Base-by-base conservation (phyloP, 2,888 invertebrate genomes). In the Ochlodes sylvanus region DNA sequence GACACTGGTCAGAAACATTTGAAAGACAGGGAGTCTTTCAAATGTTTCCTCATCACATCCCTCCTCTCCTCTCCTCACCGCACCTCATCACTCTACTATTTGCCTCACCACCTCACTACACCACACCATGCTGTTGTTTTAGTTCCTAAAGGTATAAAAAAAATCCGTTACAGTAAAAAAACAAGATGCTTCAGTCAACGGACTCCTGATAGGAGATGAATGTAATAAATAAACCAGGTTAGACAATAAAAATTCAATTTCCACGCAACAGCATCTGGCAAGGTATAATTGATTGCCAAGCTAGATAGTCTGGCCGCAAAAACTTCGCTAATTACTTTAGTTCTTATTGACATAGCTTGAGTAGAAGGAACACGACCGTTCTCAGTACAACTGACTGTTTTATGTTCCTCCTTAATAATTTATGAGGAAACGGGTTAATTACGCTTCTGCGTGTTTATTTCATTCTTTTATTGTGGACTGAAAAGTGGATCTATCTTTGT, bases 251-350 rank as follows among this genome's bases (percentile, higher is more conserved):
- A 60, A 60, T 60, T 60, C 15, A 44, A 27, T 60, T 58, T 58
- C 19, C 15, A 47, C 15, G 17, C 44, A 47, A 10, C 14, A 14
- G 1, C 7, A 9, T 10, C 19, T 21, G 52, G 52, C 52, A 21
- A 19, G 21, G 44, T 47, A 52, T 52, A 52, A 52, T 52, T 52
- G 52, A 52, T 52, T 52, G 52, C 52, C 52, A 21, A 21, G 44
- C 52, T 21, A 52, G 52, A 52, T 15, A 60, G 71, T 71, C 64
- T 71, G 60, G 58, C 73, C 69, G 70, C 71, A 69, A 74, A 75
- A 76, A 77, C 70, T 76, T 75, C 14, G 21, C 71, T 76, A 77
- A 77, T 76, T 76, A 77, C 70, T 75, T 76, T 73, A 75, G 73
- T 76, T 74, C 72, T 73, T 72, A 75, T 74, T 76, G 75, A 64